Evolutionary conservation across 2,888 invertebrate species (phyloP).

Genomic region (Amitus sp.): DNA sequence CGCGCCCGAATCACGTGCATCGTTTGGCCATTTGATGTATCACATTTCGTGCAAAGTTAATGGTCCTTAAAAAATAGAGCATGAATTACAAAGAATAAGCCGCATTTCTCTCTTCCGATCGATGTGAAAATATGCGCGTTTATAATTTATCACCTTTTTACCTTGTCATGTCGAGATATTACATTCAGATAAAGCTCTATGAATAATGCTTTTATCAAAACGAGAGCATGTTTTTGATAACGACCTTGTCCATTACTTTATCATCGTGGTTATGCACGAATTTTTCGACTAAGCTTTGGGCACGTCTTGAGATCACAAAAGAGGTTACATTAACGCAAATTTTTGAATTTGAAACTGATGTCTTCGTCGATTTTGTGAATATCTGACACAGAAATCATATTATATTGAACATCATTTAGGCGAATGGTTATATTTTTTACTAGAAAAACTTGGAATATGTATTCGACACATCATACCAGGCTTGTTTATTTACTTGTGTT

Average conservation of each 20-base stretch:
- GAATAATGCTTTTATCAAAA: constrained; percentile 6
- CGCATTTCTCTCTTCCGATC: constrained; percentile 2
- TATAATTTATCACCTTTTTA: constrained; percentile 26
- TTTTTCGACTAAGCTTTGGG: too few species aligned
- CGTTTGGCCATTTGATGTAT: not conserved
- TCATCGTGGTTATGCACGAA: too few species aligned
- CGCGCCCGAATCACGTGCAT: constrained; percentile 6
- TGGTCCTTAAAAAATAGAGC: constrained; percentile 13
- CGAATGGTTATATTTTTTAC: too few species aligned
- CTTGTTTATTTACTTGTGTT: too few species aligned
- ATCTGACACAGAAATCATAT: too few species aligned
- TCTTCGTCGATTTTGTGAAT: too few species aligned
- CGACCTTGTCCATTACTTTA: constrained; percentile 11
- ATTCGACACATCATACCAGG: too few species aligned
- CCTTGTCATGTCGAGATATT: constrained; percentile 19
- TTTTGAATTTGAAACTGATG: too few species aligned
- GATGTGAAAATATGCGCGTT: constrained; percentile 19
- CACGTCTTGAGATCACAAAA: too few species aligned
- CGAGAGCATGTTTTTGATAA: constrained; percentile 7
- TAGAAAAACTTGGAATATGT: too few species aligned
- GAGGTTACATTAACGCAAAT: too few species aligned
- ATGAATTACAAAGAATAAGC: constrained; percentile 10
- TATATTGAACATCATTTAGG: too few species aligned
- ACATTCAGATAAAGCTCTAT: constrained; percentile 23
- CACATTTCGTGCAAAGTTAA: constrained; percentile 10